Base-by-base conservation (phyloP, 2,797 vertebrate species). In the Phaenicophaeus curvirostris region DNA sequence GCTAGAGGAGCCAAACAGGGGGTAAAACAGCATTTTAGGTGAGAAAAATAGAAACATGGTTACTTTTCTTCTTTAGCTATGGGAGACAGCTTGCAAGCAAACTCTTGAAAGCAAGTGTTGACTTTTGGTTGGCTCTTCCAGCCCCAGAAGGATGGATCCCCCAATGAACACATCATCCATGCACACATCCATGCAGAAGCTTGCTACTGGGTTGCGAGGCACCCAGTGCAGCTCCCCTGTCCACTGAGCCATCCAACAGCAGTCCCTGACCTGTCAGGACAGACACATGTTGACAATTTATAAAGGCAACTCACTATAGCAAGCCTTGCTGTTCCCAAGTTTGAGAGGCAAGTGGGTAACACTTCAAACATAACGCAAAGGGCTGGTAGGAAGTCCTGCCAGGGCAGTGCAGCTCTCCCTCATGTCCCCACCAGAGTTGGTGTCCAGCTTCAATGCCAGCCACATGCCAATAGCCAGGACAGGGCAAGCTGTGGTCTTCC, bases 271-370 rank as follows among this genome's bases (percentile, higher is more conserved):
- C 55, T 71, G 13, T 6, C 48, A 77, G 73, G 21, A 7, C 30
- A 20, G 41, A 42, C 55, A 58, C 33, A 74, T n/a, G 42, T n/a
- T 67, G 54, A 28, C 39, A 62, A 33, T 13, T 37, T 25, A 3
- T 39, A 13, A 31, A 33, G 69, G 8, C 3, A 8, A 17, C 1
- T 1, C 4, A 0, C 7, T 25, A 0, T 2, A 59, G 53, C 62
- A 48, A 85, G 24, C 51, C 25, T 17, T 5, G 23, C 35, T 51
- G 42, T n/a, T 61, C 37, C 9, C 28, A 17, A 24, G 50, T 9
- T 13, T 16, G 12, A 63, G 37, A 50, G n/a, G 68, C 35, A 42
- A n/a, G 25, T 0, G 30, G 6, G 51, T 35, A 35, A 73, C 19
- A 1, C 31, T 35, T 53, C 51, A 53, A 44, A 23, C 14, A 16